Base-by-base conservation (phyloP, 1,140 invertebrate genomes). In the Leptopilina clavipes region DNA sequence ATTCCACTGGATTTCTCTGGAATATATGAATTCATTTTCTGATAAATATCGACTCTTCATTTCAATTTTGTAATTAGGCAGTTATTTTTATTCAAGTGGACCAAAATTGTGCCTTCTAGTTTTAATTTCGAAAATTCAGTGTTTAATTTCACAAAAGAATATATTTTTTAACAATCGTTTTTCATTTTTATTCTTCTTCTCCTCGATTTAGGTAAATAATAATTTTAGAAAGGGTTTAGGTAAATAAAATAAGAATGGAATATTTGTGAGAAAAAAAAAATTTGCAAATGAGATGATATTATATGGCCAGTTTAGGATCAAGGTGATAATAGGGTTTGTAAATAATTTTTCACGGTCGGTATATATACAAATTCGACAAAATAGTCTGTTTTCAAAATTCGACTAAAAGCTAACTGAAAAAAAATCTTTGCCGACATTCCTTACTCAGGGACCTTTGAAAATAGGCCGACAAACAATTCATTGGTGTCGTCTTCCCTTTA, bases 401-500 rank as follows among this genome's bases (percentile, higher is more conserved):
- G 25, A 31, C n/a, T n/a, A n/a, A n/a, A n/a, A n/a, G n/a, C n/a
- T n/a, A 31, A 31, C 25, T 31, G 25, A 31, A 31, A 31, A 31
- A 31, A 80, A 81, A 81, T 77, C 71, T 76, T 76, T 76, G 25
- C 25, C 77, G 74, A 31, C 79, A 79, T 81, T 78, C 79, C 77
- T 76, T 40, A 40, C 0, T 5, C 9, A 40, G 37, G 8, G 3
- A 1, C 37, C 74, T 83, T 83, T 82, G 78, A 79, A 82, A 83
- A 82, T 75, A 78, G 76, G 65, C 82, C 81, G 82, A 80, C 81
- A 78, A 76, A 81, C 79, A 77, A 76, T 76, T 75, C 81, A 78
- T 76, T 77, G 78, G 79, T 72, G 74, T 80, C 72, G 19, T 74
- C 79, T 82, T 83, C 79, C 81, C 78, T 83, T 83, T 82, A 79